These are phyloP conservation scores for Regulus satrapa DNA, from an alignment of 2,113 vertebrate species.

Conservation along the genomic window DNA sequence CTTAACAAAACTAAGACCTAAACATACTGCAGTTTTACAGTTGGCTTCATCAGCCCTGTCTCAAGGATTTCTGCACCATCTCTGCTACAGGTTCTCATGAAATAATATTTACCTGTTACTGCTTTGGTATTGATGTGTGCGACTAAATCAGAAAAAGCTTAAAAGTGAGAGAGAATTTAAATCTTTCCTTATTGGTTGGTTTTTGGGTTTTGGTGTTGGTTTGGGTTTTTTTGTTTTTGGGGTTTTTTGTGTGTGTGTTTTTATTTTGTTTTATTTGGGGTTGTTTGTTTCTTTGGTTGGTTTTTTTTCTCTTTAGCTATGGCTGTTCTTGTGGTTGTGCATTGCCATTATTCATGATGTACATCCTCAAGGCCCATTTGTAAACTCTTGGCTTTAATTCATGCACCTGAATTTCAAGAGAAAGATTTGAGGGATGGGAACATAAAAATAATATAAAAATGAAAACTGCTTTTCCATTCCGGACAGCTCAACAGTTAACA, in stretches of 20 bases:
- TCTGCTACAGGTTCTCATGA: not conserved
- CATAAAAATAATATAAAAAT: not conserved
- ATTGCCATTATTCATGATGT: not conserved
- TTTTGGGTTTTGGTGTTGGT: no score
- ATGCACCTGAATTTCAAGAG: not conserved
- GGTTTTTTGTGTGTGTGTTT: no score
- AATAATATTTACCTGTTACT: not conserved
- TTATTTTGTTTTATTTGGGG: no score
- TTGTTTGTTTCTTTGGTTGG: not conserved
- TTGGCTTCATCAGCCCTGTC: not conserved
- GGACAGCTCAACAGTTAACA: not conserved
- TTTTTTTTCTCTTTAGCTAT: not conserved
- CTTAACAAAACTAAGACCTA: no score
- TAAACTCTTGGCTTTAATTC: not conserved
- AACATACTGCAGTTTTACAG: not conserved
- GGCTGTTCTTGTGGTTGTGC: not conserved
- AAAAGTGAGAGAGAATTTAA: not conserved
- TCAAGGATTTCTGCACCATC: not conserved
- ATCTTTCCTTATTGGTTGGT: no score
- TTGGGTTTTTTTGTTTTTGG: no score
- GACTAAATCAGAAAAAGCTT: not conserved
- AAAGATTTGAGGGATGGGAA: not conserved
- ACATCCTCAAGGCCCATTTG: not conserved
- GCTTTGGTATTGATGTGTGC: not conserved
- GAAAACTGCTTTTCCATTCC: not conserved